Conservation (phyloP, 2,797 vertebrate genomes). For the Denticeps clupeoides region DNA sequence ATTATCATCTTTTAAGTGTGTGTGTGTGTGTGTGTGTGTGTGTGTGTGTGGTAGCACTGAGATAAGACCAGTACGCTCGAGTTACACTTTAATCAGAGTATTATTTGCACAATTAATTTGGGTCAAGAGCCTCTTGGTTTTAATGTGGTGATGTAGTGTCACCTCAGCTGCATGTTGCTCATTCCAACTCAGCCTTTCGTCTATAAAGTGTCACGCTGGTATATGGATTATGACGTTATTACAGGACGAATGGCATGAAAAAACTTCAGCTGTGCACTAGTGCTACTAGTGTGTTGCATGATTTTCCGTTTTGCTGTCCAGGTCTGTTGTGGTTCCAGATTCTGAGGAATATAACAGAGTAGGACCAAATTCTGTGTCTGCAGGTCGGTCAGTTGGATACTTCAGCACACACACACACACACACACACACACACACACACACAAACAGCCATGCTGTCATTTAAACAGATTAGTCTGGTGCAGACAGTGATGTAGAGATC, state of each 20-base stretch:
- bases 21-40: not conserved
- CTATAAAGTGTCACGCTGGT: no score
- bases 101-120: conserved; percentile 21
- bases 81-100: conserved; percentile 16
- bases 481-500: no score
- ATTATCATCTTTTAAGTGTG: conserved; percentile 43
- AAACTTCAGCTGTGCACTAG: no score
- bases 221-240: no score
- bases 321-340: no score
- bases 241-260: no score
- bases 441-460: not conserved
- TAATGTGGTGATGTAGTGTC: not conserved
- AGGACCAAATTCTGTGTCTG: conserved; percentile 7
- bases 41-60: not conserved
- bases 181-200: not conserved
- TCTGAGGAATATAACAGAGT: no score
- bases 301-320: no score
- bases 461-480: no score
- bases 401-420: conserved; percentile 4
- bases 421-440: conserved; percentile 14
- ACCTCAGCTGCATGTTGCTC: not conserved
- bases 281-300: no score
- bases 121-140: conserved; percentile 3
- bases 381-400: conserved; percentile 17
- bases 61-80: conserved; percentile 11